Conservation (phyloP, 2,113 vertebrate species). For the Nannospalax galili region DNA sequence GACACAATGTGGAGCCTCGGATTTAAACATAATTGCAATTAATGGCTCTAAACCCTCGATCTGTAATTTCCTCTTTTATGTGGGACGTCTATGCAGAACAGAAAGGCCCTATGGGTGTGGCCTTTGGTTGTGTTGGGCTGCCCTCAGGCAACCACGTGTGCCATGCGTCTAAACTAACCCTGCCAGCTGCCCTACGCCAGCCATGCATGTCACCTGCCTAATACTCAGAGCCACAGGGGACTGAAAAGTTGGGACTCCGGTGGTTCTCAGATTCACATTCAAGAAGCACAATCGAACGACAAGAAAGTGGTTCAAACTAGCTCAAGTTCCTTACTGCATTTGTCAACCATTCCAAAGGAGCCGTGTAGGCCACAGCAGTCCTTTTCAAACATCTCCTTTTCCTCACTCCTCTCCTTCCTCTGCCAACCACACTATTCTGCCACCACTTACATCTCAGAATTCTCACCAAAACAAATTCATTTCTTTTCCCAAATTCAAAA, state of each 20-base stretch:
- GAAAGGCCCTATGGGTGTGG: background rate
- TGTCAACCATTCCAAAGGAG: background rate
- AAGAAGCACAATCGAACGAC: background rate
- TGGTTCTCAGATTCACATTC: background rate
- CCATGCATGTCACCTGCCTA: background rate
- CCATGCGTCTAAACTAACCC: background rate
- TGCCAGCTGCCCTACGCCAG: background rate
- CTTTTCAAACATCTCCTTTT: background rate
- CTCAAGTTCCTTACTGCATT: background rate
- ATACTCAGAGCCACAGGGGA: background rate
- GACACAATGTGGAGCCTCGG: background rate
- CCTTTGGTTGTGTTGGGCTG: background rate
- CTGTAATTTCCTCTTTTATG: background rate
- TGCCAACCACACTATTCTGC: background rate
- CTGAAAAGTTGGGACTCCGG: too few relatives aligned
- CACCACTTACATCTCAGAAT: slow-evolving; percentile 24
- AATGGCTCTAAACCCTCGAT: background rate
- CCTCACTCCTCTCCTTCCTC: background rate
- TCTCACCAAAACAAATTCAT: background rate
- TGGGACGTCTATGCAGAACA: background rate
- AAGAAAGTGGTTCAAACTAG: background rate
- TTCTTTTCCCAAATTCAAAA: slow-evolving; percentile 21
- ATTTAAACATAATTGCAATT: background rate
- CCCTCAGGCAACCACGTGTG: background rate
- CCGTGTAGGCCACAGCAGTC: background rate